Evolutionary conservation across 2,888 invertebrate genomes (phyloP).

Genomic region (Matsumyia berberina): DNA sequence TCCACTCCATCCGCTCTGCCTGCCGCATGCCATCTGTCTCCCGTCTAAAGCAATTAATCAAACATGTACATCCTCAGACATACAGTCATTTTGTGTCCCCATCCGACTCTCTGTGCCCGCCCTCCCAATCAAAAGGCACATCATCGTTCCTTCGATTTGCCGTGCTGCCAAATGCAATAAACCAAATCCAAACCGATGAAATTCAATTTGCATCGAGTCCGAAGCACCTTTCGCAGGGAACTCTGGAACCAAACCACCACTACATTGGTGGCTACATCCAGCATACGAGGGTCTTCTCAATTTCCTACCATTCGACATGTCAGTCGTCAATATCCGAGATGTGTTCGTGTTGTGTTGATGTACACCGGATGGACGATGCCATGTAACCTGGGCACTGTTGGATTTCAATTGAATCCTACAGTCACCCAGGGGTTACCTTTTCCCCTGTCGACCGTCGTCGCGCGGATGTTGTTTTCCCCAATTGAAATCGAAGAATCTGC

Average conservation of each 20-base stretch:
- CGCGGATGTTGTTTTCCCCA: conserved; percentile 41
- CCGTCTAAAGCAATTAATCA: conserved; percentile 67
- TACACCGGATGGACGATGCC: conserved; percentile 48
- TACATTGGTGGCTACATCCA: conserved; percentile 23
- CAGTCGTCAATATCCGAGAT: background rate
- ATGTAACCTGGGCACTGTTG: conserved; percentile 39
- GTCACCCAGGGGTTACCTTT: conserved; percentile 34
- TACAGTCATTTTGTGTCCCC: conserved; percentile 16
- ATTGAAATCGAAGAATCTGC: conserved; percentile 31
- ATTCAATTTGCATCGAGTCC: conserved; percentile 69
- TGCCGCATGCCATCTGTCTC: conserved; percentile 21
- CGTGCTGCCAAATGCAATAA: conserved; percentile 60
- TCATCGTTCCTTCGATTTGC: conserved; percentile 46
- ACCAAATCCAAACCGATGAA: conserved; percentile 58
- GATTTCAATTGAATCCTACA: conserved; percentile 55
- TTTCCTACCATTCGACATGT: conserved; percentile 48
- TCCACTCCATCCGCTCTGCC: background rate
- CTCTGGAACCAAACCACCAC: background rate
- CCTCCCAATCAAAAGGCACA: background rate
- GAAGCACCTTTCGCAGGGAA: conserved; percentile 44
- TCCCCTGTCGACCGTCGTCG: conserved; percentile 1
- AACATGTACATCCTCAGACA: conserved; percentile 25
- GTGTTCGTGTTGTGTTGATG: conserved; percentile 4
- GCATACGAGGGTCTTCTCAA: conserved; percentile 40
- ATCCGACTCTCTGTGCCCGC: background rate